phyloP scores from a whole-genome alignment of 2,113 vertebrate genomes.

The Sceloporus undulatus region DNA sequence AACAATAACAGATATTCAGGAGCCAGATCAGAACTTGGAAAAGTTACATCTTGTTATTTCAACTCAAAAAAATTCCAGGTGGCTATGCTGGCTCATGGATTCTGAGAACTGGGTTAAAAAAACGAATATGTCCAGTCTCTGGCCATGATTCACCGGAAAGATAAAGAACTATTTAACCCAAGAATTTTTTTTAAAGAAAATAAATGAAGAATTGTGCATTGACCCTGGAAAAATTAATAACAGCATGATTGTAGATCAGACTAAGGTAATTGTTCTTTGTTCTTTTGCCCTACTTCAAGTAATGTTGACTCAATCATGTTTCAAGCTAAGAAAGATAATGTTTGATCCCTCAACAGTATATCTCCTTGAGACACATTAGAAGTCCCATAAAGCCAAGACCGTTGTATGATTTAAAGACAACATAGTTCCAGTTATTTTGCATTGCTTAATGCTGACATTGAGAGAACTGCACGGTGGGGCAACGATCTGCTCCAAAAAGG shows the following conservation, averaged over 20 bases:
- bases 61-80: too few relatives aligned
- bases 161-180: background rate
- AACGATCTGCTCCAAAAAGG: too few relatives aligned
- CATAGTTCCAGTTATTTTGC: background rate
- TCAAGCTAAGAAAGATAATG: background rate
- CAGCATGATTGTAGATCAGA: background rate
- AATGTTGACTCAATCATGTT: background rate
- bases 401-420: background rate
- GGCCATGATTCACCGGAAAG: constrained; percentile 30
- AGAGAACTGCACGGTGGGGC: too few relatives aligned
- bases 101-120: too few relatives aligned
- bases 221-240: background rate
- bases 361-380: background rate
- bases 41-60: too few relatives aligned
- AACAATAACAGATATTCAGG: constrained; percentile 15
- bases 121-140: too few relatives aligned
- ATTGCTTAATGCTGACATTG: background rate
- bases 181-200: background rate
- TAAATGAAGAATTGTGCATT: background rate
- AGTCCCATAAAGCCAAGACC: background rate
- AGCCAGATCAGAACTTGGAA: background rate
- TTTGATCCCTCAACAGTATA: background rate
- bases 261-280: too few relatives aligned
- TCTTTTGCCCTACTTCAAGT: background rate
- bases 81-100: too few relatives aligned